phyloP scores from a whole-genome alignment of 53 echinoderm and acorn worm species.

The Paracentrotus lividus region DNA sequence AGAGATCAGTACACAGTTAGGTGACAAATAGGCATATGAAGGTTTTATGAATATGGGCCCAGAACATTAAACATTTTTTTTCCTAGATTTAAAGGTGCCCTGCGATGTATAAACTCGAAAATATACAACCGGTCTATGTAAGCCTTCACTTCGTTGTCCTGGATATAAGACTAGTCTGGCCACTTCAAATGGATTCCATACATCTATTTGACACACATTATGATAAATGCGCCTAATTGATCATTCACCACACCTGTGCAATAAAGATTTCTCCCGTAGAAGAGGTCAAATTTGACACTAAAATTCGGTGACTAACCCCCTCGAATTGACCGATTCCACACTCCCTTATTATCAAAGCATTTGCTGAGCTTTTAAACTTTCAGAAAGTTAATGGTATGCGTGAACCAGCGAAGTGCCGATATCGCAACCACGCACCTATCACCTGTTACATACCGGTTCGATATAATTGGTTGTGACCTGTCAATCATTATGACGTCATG shows the following conservation, averaged over 20 bases:
- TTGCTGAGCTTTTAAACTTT: constrained; percentile 12
- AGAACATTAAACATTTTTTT: no score
- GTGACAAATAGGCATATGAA: no score
- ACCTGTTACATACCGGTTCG: constrained; percentile 7
- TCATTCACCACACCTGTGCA: neutral
- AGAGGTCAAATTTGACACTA: constrained; percentile 29
- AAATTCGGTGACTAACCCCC: constrained; percentile 44
- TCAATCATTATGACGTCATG: constrained; percentile 49
- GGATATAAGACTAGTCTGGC: no score
- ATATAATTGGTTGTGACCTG: constrained; percentile 11
- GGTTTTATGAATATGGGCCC: no score
- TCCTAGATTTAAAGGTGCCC: no score
- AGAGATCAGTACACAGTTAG: no score
- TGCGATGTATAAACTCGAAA: no score
- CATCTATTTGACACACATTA: neutral
- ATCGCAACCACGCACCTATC: neutral
- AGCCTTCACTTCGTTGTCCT: no score
- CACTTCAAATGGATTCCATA: neutral
- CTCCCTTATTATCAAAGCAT: constrained; percentile 32
- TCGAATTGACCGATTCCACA: constrained; percentile 16
- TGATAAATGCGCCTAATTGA: neutral
- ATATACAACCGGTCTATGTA: no score
- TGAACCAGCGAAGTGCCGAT: neutral
- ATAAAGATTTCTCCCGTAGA: neutral
- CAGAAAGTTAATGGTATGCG: constrained; percentile 4